Percentiles rank a stretch among this genome's conserved stretches.
Evolutionary conservation across 2,888 invertebrate genomes (phyloP).

Genomic region (Hypercompe scribonia): DNA sequence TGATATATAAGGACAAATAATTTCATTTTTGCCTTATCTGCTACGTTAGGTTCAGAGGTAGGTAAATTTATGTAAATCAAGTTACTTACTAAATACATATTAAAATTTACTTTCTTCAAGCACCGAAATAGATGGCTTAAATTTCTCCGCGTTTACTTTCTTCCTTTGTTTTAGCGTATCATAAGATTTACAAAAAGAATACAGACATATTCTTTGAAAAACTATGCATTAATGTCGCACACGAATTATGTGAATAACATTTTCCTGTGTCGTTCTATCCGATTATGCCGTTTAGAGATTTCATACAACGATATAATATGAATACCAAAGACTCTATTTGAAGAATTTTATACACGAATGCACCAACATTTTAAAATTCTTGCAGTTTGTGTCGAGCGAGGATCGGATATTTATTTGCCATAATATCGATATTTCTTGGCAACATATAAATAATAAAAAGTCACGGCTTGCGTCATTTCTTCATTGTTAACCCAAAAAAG

Average conservation of each 20-base stretch:
- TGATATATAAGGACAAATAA: neutral
- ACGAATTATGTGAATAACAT: constrained; percentile 11
- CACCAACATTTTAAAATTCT: constrained; percentile 8
- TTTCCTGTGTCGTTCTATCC: constrained; percentile 19
- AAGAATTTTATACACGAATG: constrained; percentile 13
- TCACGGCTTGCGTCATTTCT: neutral
- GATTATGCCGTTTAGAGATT: constrained; percentile 13
- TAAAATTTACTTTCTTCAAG: neutral
- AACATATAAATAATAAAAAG: neutral
- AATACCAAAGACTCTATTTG: constrained; percentile 10
- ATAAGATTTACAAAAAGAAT: neutral
- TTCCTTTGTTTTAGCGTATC: neutral
- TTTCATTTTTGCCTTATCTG: neutral
- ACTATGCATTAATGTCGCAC: constrained; percentile 8
- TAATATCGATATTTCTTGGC: neutral
- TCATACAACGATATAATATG: constrained; percentile 4
- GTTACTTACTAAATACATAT: neutral
- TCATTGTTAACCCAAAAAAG: neutral
- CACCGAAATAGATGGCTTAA: neutral
- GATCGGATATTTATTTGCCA: neutral
- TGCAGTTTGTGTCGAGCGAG: neutral
- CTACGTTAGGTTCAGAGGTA: neutral
- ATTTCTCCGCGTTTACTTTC: neutral
- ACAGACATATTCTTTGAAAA: constrained; percentile 9
- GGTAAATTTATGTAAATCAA: neutral